A percentile compares a stretch with the other conserved stretches of the same genome.
phyloP scores from a whole-genome alignment of 2,888 invertebrate species.

The Tolmerus cingulatus region DNA sequence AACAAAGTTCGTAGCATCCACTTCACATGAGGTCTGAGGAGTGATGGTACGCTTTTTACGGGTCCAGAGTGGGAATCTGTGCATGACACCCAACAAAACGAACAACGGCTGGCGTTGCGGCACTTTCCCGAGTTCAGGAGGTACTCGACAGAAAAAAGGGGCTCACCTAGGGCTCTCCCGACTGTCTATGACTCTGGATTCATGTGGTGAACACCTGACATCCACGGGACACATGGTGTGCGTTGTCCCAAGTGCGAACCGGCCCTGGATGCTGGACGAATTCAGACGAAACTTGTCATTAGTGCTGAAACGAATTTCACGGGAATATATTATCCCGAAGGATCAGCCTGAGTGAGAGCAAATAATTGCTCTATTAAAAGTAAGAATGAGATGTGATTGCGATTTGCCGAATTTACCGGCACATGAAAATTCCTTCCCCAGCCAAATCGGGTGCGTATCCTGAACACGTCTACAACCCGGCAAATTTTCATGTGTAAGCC shows the following conservation, averaged over 20 bases:
- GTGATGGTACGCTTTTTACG: neutral
- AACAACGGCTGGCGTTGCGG: neutral
- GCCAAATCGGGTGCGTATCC: neutral
- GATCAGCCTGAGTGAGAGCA: neutral
- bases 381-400: neutral
- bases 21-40: neutral
- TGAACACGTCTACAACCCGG: neutral
- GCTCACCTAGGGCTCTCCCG: neutral
- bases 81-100: neutral
- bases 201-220: constrained; percentile 18
- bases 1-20: neutral
- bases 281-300: neutral
- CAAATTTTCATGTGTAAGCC: neutral
- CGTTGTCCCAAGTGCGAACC: neutral
- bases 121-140: neutral
- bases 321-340: neutral
- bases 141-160: neutral
- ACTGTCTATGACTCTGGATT: neutral
- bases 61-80: neutral
- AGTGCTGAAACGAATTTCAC: neutral
- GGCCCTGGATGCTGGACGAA: neutral
- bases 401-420: neutral
- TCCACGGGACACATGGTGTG: neutral
- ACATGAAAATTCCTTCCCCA: neutral
- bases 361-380: neutral